A percentile compares a stretch with the other conserved stretches of the same genome.
Conservation (phyloP, 2,797 vertebrate genomes). For the Distichodus sexfasciatus region DNA sequence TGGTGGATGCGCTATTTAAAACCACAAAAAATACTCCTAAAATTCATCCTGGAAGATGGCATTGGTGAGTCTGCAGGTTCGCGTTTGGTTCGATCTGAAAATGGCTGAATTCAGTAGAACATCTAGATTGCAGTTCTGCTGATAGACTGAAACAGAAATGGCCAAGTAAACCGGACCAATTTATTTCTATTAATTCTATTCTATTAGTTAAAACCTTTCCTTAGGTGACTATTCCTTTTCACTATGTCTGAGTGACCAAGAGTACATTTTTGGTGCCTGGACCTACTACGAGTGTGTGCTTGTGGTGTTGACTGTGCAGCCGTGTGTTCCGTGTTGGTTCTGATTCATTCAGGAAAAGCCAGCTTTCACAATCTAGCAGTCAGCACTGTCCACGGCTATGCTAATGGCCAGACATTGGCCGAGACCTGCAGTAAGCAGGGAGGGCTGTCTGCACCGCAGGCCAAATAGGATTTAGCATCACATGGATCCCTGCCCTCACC, state of each 20-base stretch:
- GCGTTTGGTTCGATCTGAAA: too few species aligned
- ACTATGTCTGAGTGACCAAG: slow-evolving; percentile 15
- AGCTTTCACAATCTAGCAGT: slow-evolving; percentile 14
- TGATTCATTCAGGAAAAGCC: slow-evolving; percentile 21
- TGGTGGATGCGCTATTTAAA: slow-evolving; percentile 1
- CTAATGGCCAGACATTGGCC: slow-evolving; percentile 40
- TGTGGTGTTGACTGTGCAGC: slow-evolving; percentile 32
- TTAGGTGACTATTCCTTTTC: slow-evolving; percentile 54
- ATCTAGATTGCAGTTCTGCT: neutral
- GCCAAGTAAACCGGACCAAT: slow-evolving; percentile 30
- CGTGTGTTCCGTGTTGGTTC: slow-evolving; percentile 34
- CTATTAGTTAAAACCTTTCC: slow-evolving; percentile 36
- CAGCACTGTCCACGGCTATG: slow-evolving; percentile 39
- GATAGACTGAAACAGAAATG: neutral
- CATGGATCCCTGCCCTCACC: slow-evolving; percentile 44
- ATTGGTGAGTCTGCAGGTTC: too few species aligned
- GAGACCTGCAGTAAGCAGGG: slow-evolving; percentile 29
- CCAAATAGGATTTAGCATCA: slow-evolving; percentile 56
- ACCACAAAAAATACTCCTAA: too few species aligned
- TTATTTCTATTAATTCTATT: too few species aligned
- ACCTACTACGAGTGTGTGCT: neutral
- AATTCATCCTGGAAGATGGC: too few species aligned
- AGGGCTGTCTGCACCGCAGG: slow-evolving; percentile 43
- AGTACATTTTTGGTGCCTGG: slow-evolving; percentile 8
- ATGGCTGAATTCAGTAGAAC: too few species aligned